phyloP scores from a whole-genome alignment of 2,113 vertebrate species.

The Ctenomys sociabilis region DNA sequence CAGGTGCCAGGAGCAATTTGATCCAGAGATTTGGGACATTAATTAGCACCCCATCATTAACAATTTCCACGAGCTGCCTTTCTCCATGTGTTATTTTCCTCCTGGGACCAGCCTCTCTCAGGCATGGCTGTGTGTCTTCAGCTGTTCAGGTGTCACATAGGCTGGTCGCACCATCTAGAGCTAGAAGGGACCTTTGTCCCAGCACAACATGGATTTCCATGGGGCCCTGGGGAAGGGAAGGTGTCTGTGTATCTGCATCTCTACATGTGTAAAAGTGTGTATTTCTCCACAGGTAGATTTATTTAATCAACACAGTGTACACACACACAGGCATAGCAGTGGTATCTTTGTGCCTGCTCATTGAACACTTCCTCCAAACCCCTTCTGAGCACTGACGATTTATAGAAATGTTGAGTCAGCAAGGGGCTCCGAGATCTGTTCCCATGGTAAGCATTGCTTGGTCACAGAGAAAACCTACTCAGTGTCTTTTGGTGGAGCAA shows the following conservation, averaged over 20 bases:
- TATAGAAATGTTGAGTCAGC: slow-evolving; percentile 39
- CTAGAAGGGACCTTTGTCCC: neutral
- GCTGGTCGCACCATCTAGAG: neutral
- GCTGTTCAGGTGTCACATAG: neutral
- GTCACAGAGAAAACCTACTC: neutral
- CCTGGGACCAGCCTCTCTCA: neutral
- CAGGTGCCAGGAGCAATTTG: neutral
- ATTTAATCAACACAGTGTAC: neutral
- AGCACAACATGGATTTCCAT: neutral
- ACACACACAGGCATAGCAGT: neutral
- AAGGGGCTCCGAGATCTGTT: slow-evolving; percentile 41
- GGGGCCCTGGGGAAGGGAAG: neutral
- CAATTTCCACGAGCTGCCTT: neutral
- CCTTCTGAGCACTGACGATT: neutral
- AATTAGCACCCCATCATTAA: neutral
- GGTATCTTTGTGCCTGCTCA: neutral
- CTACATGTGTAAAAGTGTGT: neutral
- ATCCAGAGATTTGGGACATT: neutral
- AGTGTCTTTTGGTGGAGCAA: neutral
- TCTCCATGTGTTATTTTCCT: neutral
- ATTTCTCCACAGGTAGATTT: neutral
- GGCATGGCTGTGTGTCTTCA: too few relatives aligned
- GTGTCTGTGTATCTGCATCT: neutral
- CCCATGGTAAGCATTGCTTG: neutral
- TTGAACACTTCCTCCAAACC: neutral